Conservation (phyloP, 2,797 vertebrate species). For the Dromococcyx pavoninus region DNA sequence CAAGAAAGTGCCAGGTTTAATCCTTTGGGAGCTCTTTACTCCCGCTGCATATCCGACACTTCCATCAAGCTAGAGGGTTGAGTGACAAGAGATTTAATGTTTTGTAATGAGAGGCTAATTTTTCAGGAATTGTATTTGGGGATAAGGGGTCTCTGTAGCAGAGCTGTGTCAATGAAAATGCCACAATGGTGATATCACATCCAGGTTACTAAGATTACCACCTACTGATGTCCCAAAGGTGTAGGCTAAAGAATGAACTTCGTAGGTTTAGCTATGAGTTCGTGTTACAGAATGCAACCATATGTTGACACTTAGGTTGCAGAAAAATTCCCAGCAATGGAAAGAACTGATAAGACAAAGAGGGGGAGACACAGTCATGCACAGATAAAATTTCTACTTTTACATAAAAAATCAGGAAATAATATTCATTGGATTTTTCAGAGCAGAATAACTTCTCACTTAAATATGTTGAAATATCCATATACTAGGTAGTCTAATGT, state of each 20-base stretch:
- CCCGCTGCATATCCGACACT: not conserved
- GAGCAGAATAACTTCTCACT: not conserved
- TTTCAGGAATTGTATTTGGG: constrained; percentile 49
- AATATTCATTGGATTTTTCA: not conserved
- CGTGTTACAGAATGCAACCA: constrained; percentile 67
- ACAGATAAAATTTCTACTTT: not conserved
- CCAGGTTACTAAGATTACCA: constrained; percentile 67
- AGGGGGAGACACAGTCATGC: rapidly evolving
- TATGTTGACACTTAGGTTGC: constrained; percentile 42
- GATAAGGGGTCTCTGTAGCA: constrained; percentile 33
- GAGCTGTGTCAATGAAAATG: constrained; percentile 64
- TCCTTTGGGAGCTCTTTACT: constrained; percentile 15
- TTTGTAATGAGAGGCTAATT: constrained; percentile 69
- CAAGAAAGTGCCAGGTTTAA: constrained; percentile 27
- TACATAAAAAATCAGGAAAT: not conserved
- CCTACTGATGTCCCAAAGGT: constrained; percentile 64
- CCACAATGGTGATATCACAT: constrained; percentile 64
- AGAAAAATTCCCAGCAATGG: not conserved
- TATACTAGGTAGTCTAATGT: not conserved
- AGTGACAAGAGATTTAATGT: constrained; percentile 70
- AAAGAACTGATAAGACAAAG: constrained; percentile 1
- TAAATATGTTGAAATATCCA: not conserved
- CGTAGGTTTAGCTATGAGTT: constrained; percentile 32
- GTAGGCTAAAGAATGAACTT: constrained; percentile 25
- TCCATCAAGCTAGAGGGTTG: constrained; percentile 41